Conservation (phyloP, 2,113 vertebrate species). For the Grantiella picta region DNA sequence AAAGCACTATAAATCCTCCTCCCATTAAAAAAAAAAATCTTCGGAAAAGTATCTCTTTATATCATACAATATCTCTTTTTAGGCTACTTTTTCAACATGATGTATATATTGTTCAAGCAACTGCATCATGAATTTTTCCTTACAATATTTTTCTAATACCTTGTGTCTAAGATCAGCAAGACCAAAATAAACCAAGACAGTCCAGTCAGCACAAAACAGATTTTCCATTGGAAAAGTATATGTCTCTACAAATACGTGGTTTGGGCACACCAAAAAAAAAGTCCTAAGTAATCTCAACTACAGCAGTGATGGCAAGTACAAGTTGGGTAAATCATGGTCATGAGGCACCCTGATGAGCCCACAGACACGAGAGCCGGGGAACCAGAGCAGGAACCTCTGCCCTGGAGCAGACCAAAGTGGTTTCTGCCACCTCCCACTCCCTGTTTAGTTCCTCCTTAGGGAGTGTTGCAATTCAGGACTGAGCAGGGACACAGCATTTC, state of each 20-base stretch:
- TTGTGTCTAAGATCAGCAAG: neutral
- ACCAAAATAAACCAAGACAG: neutral
- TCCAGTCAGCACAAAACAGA: neutral
- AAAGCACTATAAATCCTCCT: neutral
- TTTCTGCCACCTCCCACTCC: neutral
- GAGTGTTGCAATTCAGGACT: neutral
- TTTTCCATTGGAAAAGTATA: neutral
- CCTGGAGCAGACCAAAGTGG: neutral
- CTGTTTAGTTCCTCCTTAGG: neutral
- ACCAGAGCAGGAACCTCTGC: neutral
- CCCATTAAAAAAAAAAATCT: neutral
- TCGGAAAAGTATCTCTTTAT: neutral
- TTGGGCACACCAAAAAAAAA: neutral
- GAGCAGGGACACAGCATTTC: neutral
- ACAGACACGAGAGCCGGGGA: fast-evolving
- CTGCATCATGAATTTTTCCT: neutral
- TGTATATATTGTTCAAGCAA: neutral
- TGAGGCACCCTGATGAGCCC: neutral
- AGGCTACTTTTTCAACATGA: neutral
- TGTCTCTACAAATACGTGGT: neutral
- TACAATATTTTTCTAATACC: neutral
- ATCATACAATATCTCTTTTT: neutral
- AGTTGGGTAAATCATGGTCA: neutral
- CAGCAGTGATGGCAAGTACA: neutral
- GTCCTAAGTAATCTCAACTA: neutral